Evolutionary conservation across 2,888 invertebrate genomes (phyloP).

Genomic region (Stratiomys singularior): DNA sequence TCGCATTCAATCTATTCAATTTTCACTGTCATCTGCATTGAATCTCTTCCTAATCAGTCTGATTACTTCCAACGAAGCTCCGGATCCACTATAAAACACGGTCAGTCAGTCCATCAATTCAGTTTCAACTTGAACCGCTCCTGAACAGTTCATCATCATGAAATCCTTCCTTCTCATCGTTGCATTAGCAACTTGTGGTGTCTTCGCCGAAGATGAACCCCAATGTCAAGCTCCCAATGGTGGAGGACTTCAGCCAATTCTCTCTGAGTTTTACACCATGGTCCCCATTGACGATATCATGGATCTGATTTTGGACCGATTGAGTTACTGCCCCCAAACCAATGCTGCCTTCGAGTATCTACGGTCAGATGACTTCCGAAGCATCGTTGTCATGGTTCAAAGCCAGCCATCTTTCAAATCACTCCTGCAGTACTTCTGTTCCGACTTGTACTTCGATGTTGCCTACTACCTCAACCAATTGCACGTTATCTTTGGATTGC

Average conservation of each 20-base stretch:
- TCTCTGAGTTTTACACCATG: constrained; percentile 4
- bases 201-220: constrained; percentile 14
- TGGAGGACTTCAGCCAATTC: constrained; percentile 36
- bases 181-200: neutral
- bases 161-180: neutral
- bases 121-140: neutral
- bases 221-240: constrained; percentile 47
- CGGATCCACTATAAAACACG: too few species aligned
- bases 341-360: constrained; percentile 34
- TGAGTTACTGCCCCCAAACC: constrained; percentile 47
- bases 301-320: constrained; percentile 30
- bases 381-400: constrained; percentile 36
- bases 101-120: neutral
- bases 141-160: neutral
- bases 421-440: constrained; percentile 44
- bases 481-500: constrained; percentile 43
- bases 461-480: constrained; percentile 47
- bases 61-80: too few species aligned
- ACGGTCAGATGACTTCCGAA: constrained; percentile 39
- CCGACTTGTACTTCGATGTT: constrained; percentile 44
- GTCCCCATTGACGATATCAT: constrained; percentile 41
- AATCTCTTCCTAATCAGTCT: too few species aligned
- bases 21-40: too few species aligned
- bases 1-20: too few species aligned
- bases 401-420: constrained; percentile 1